Percentiles rank a stretch among this genome's conserved stretches.
These are phyloP conservation scores for Acanthornis magna DNA, from an alignment of 2,797 vertebrate species.

Conservation along the genomic window DNA sequence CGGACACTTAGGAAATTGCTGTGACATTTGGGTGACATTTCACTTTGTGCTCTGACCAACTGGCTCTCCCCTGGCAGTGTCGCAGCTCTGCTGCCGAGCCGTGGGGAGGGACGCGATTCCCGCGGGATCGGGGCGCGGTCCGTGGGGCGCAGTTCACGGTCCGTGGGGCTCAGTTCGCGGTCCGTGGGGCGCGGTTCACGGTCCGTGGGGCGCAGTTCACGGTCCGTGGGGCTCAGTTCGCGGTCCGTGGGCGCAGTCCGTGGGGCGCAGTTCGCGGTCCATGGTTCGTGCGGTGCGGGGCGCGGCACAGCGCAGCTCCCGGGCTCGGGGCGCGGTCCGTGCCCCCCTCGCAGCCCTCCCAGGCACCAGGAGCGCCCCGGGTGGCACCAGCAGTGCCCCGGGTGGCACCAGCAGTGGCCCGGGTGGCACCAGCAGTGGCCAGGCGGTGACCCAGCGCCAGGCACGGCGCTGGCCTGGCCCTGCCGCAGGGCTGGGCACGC, in stretches of 20 bases:
- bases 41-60: neutral
- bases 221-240: too few relatives aligned
- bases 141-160: too few relatives aligned
- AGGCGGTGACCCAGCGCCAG: neutral
- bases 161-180: too few relatives aligned
- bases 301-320: too few relatives aligned
- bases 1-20: neutral
- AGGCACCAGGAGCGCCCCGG: neutral
- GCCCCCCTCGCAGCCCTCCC: rapidly evolving
- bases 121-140: too few relatives aligned
- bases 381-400: neutral
- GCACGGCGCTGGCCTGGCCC: neutral
- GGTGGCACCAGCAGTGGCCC: rapidly evolving
- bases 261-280: too few relatives aligned
- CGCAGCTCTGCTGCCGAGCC: neutral
- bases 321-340: neutral
- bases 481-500: neutral
- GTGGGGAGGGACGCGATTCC: neutral
- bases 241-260: neutral
- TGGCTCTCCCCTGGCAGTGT: neutral
- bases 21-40: conserved; percentile 52
- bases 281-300: too few relatives aligned
- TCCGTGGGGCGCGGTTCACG: too few relatives aligned
- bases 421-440: neutral
- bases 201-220: too few relatives aligned